A percentile compares a stretch with the other conserved stretches of the same genome.
Conservation (phyloP, 2,113 vertebrate genomes). For the Lagopus muta region DNA sequence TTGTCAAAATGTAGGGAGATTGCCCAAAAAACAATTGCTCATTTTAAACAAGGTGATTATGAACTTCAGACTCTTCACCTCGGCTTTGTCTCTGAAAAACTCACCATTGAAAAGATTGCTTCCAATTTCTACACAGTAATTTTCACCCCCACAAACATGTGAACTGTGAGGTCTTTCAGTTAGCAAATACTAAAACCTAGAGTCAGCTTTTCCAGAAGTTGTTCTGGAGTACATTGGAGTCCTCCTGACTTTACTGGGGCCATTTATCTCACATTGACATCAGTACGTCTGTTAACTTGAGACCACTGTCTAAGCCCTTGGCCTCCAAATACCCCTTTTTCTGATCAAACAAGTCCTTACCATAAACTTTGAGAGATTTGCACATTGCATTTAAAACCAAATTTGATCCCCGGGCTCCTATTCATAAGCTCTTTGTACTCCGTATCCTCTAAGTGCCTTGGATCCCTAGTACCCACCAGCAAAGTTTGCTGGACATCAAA, state of each 20-base stretch:
- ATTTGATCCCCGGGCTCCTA: not conserved
- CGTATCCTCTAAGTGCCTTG: not conserved
- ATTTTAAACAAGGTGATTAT: not conserved
- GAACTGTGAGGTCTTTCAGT: not conserved
- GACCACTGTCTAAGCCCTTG: not conserved
- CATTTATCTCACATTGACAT: not conserved
- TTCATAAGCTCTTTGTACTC: not conserved
- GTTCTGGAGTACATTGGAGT: not conserved
- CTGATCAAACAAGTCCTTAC: not conserved
- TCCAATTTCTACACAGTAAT: not conserved
- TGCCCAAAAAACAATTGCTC: not conserved
- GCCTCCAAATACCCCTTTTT: not conserved
- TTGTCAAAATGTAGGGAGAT: not conserved
- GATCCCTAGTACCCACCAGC: not conserved
- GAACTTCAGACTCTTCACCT: not conserved
- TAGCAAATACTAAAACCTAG: not conserved
- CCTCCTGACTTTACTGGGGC: not conserved
- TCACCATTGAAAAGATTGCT: not conserved
- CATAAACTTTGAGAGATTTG: not conserved
- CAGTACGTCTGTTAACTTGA: not conserved
- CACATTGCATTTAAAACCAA: not conserved
- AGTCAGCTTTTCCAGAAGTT: not conserved
- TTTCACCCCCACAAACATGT: not conserved
- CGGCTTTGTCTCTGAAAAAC: not conserved
- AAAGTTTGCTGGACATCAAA: not conserved